Percentiles rank a stretch among this genome's conserved stretches.
These are phyloP conservation scores for Macrophya alboannulata DNA, from an alignment of 2,888 invertebrate genomes.

Conservation along the genomic window DNA sequence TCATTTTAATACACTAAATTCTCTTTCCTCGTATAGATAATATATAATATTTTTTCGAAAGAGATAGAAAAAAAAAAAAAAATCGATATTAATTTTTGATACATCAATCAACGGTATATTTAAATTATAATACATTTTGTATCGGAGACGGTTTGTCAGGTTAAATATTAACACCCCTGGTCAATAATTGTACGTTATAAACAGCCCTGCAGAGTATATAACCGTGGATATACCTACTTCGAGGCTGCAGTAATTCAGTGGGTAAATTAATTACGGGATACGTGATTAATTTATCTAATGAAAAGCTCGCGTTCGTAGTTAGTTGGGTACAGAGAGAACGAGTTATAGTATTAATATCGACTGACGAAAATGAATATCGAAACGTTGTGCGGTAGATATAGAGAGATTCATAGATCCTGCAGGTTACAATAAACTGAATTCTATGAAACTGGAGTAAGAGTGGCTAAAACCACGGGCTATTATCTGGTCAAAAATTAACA, in stretches of 20 bases:
- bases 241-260: conserved; percentile 34
- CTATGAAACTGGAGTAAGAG: too few relatives aligned
- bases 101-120: background rate
- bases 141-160: background rate
- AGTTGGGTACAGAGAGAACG: background rate
- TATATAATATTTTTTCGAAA: too few relatives aligned
- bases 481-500: too few relatives aligned
- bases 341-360: conserved; percentile 13
- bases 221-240: conserved; percentile 1
- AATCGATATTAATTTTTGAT: too few relatives aligned
- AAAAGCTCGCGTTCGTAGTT: conserved; percentile 28
- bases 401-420: too few relatives aligned
- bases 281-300: conserved; percentile 47
- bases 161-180: background rate
- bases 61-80: too few relatives aligned
- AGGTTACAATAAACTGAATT: too few relatives aligned
- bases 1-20: background rate
- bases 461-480: too few relatives aligned
- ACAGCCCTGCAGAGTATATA: background rate
- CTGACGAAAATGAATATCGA: conserved; percentile 25
- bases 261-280: conserved; percentile 45
- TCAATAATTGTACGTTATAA: conserved; percentile 2
- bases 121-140: background rate
- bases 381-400: background rate
- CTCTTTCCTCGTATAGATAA: background rate